Conservation (phyloP, 2,888 invertebrate genomes). For the Stenchaetothrips biformis region DNA sequence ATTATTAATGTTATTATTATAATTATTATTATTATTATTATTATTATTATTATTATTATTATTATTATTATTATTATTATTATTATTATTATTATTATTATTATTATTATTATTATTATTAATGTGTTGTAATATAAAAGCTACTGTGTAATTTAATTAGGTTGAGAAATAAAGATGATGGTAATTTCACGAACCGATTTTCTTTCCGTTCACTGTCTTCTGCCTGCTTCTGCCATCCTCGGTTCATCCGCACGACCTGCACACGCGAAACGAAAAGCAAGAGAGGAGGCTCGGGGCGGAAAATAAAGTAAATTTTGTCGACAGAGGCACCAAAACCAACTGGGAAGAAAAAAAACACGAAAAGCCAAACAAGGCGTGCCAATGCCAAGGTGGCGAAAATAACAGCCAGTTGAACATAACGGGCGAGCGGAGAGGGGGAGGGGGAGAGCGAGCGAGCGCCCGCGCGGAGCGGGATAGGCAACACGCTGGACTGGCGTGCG, state of each 20-base stretch:
- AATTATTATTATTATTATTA: slow-evolving; percentile 7
- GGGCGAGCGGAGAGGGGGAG: too few species aligned
- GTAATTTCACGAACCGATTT: not conserved
- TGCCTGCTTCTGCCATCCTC: not conserved
- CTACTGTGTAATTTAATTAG: slow-evolving; percentile 4
- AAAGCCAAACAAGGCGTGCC: too few species aligned
- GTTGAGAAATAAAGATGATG: slow-evolving; percentile 12
- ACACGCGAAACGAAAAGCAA: not conserved
- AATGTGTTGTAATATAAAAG: not conserved
- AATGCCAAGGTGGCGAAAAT: too few species aligned
- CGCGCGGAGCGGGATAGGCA: not conserved
- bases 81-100: slow-evolving; percentile 10
- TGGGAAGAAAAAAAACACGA: not conserved
- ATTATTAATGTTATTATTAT: not conserved
- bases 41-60: slow-evolving; percentile 8
- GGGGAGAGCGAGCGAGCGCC: not conserved
- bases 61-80: slow-evolving; percentile 4
- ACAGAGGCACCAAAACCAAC: not conserved
- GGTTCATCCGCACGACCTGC: too few species aligned
- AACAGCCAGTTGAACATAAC: too few species aligned
- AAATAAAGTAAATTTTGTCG: not conserved
- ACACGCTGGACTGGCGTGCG: not conserved
- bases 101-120: slow-evolving; percentile 6
- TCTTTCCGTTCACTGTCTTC: not conserved
- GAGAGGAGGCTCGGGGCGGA: not conserved